Base-by-base conservation (phyloP, 2,113 vertebrate species). In the Periophthalmodon schlosseri region DNA sequence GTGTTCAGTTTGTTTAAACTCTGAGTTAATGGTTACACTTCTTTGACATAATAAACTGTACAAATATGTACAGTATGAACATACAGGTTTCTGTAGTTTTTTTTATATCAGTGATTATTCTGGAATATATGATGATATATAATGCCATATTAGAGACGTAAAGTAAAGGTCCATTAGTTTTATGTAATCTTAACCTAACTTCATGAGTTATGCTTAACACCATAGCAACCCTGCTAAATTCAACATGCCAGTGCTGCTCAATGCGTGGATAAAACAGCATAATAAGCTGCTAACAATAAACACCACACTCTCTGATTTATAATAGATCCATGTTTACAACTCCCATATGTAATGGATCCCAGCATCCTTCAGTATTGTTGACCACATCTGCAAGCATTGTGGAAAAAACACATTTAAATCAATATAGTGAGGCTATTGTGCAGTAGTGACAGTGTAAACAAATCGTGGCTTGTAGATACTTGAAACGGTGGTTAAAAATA, bases 241-340 rank as follows among this genome's bases (percentile, higher is more conserved):
- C 49, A 50, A 50, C 39, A 44, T 44, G 39, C 39, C 39, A 1
- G 39, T 10, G 39, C 39, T 10, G 39, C 39, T 52, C 50, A 73
- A 47, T 58, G 33, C 39, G 47, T n/a, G 61, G 68, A 24, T 71
- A 72, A 73, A 72, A 76, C 69, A 46, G 18, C 66, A 13, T 63
- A 60, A 58, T 47, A 57, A 24, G 44, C 74, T 13, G 14, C 70
- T 0, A 15, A 77, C 20, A 20, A 2, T 39, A 36, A 54, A 65
- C 11, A 15, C 23, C 56, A 57, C 76, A 80, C 10, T 15, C 70
- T 56, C 67, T 76, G 84, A 89, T 90, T 91, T 44, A 44, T 8
- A 39, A 39, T 8, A 39, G 36, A 39, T 39, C 36, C 36, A 7
- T 44, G 39, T 44, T 44, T 85, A 80, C 72, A 77, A 72, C 68